Evolutionary conservation across 2,888 invertebrate genomes (phyloP), one percentile per base, ranked within the genome.

Genomic region (Psylliodes chrysocephalus): DNA sequence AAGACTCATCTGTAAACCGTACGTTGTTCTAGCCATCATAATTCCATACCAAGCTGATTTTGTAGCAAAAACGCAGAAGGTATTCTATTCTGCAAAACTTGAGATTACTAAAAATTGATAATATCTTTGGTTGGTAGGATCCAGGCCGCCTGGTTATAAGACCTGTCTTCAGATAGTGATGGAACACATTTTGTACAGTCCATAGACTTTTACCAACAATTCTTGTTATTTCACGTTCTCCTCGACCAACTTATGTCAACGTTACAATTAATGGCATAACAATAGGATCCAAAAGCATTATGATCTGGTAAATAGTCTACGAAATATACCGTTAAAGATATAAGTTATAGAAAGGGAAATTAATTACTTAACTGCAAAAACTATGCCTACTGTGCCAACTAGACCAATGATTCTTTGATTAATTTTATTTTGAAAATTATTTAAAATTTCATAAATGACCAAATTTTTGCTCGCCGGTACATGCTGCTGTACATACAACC

Each of bases 41-140:
- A 12, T 28, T n/a, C 47, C n/a, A 47, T 47, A 28, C 25, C 10
- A n/a, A 14, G 38, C 59, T 67, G 53, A 67, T 69, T 68, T 66
- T 59, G 49, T n/a, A 67, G 55, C 33, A 40, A 63, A 60, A 60
- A 51, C 8, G 14, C 38, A 15, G 15, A 40, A 40, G 12, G 14
- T 40, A 5, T 40, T 40, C 38, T 40, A 15, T 40, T 40, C 14
- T 15, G 14, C 38, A 40, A 40, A 8, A 2, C 8, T 35, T 40
- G 38, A 14, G 6, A 19, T 46, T 59, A 56, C 1, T 12, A 25
- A 10, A 47, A 47, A 47, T 14, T 14, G 14, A 6, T 47, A 25
- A 12, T 28, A 1, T 47, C 47, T 47, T 47, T 47, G 28, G 12
- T 1, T 28, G 12, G 12, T 47, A 14, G 28, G 7, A 28, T 12